Percentiles rank a stretch among this genome's conserved stretches.
Evolutionary conservation across 2,797 vertebrate species (phyloP).

Genomic region (Cercopithecus diana): DNA sequence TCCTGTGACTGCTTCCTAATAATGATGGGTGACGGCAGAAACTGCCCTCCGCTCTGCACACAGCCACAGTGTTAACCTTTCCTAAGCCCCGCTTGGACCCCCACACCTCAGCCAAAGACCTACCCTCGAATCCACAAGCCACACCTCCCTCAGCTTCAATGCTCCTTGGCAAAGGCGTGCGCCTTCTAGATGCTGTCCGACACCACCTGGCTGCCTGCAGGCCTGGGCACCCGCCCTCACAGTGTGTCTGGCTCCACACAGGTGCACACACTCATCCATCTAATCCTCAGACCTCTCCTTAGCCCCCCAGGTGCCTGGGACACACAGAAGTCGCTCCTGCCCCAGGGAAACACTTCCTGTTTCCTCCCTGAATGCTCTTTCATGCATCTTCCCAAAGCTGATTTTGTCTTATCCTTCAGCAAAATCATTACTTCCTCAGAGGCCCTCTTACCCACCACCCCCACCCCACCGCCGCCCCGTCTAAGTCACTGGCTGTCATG

Average conservation of each 20-base stretch:
- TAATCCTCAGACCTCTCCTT: background rate
- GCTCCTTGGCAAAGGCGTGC: background rate
- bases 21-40: background rate
- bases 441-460: too few species aligned
- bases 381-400: background rate
- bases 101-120: background rate
- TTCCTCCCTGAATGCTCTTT: background rate
- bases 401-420: background rate
- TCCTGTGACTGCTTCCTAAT: background rate
- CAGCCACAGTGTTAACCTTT: too few species aligned
- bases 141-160: background rate
- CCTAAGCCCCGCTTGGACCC: background rate
- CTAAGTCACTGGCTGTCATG: background rate
- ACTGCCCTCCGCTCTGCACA: too few species aligned
- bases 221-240: background rate
- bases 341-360: background rate
- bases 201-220: too few species aligned
- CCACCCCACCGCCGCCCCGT: accelerated
- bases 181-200: background rate
- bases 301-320: too few species aligned
- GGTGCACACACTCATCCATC: background rate
- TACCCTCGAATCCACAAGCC: too few species aligned
- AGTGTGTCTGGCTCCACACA: background rate
- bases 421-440: background rate
- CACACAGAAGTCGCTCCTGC: background rate